Percentiles rank a stretch among this genome's conserved stretches.
Evolutionary conservation across 2,888 invertebrate genomes (phyloP).

Genomic region (Lathronympha strigana): DNA sequence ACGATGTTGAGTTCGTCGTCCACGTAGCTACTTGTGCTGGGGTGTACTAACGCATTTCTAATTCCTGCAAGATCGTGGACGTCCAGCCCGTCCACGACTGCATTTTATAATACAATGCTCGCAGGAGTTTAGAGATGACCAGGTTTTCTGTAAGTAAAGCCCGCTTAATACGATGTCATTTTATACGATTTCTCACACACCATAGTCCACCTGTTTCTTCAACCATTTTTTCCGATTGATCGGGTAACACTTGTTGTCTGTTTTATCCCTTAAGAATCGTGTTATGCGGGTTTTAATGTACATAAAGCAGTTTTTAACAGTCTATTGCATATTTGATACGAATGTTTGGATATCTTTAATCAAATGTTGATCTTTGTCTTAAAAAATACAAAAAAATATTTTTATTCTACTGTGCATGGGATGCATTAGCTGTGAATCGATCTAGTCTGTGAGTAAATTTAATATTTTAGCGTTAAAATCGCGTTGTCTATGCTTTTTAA

Average conservation of each 20-base stretch:
- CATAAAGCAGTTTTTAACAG: constrained; percentile 29
- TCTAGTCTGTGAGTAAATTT: constrained; percentile 50
- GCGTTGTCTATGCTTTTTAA: constrained; percentile 41
- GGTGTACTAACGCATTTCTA: background rate
- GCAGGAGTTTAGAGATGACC: constrained; percentile 20
- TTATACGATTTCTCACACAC: background rate
- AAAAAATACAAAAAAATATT: constrained; percentile 31
- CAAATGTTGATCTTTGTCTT: constrained; percentile 45
- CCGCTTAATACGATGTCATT: background rate
- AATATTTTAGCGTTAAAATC: constrained; percentile 42
- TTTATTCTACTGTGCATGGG: constrained; percentile 46
- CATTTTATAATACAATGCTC: background rate
- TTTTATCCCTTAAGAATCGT: background rate
- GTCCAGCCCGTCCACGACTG: constrained; percentile 14
- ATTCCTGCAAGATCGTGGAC: constrained; percentile 10
- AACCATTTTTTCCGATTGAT: background rate
- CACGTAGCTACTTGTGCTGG: constrained; percentile 8
- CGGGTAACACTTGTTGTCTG: background rate
- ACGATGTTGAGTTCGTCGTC: background rate
- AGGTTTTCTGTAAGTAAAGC: background rate
- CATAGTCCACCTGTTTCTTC: background rate
- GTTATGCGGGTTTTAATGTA: background rate
- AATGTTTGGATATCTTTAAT: constrained; percentile 42
- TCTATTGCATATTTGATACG: constrained; percentile 42
- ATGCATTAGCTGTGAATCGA: constrained; percentile 51